Base-by-base conservation (phyloP, 1,140 invertebrate genomes). In the Oreohelix idahoensis region DNA sequence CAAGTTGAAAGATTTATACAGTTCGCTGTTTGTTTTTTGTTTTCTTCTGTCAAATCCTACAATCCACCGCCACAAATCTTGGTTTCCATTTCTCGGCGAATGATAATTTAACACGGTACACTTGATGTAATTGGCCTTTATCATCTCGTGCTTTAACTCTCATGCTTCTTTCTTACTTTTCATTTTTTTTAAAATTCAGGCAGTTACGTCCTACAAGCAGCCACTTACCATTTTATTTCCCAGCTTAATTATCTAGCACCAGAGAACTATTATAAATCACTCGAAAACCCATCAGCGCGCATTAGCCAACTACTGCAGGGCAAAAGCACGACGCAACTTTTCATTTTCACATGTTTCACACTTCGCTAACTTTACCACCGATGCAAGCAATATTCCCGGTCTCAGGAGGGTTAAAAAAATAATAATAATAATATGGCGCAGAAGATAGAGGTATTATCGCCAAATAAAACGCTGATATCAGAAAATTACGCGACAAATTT, bases 241-340 rank as follows among this genome's bases (percentile, higher is more conserved):
- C 20, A n/a, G 23, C 63, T 66, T 17, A 66, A 66, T 66, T 66
- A 66, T 17, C 29, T n/a, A 66, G 29, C 63, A 29, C 63, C 29
- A 1, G 63, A 32, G 29, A n/a, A 66, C 32, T 66, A 66, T 66
- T 66, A 66, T 66, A 66, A 35, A 66, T 66, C 63, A 66, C 63
- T 66, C 63, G n/a, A 66, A 66, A 66, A 66, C 1, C 63, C 63
- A 66, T 66, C 63, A 35, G 29, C 29, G 63, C 63, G 63, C n/a
- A 32, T 32, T 32, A 66, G 63, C 63, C 63, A 23, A 66, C 63
- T 32, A 66, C 29, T 32, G 63, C 63, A 32, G 20, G 29, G 63
- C 63, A 32, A 32, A 66, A 66, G 63, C 15, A 10, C n/a, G 29
- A 1, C 32, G 63, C 63, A 66, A 66, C 63, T 66, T 66, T 32